Evolutionary conservation across 92 coral and sea anemone species (phyloP).

Genomic region (Porites lobata): DNA sequence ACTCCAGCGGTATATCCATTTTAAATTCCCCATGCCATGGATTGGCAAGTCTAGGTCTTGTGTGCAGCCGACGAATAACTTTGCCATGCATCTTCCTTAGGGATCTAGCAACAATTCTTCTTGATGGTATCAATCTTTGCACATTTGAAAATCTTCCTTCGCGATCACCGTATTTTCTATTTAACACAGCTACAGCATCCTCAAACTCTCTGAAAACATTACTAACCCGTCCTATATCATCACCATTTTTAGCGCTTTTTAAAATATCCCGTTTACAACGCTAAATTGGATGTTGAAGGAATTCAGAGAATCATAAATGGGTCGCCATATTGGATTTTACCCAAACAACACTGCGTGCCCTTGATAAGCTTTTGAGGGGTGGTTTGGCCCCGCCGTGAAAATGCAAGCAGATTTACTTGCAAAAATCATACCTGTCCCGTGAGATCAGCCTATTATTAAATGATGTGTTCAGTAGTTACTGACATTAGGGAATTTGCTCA

Average conservation of each 20-base stretch:
- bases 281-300: too few species aligned
- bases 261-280: too few species aligned
- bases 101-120: constrained; percentile 61
- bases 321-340: too few species aligned
- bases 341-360: too few species aligned
- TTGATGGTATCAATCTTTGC: constrained; percentile 43
- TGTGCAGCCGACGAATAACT: constrained; percentile 47
- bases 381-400: too few species aligned
- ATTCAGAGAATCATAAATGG: too few species aligned
- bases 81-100: constrained; percentile 60
- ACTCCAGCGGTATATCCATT: constrained; percentile 71
- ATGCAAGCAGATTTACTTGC: too few species aligned
- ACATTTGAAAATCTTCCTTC: constrained; percentile 23
- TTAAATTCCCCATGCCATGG: constrained; percentile 67
- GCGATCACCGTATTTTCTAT: too few species aligned
- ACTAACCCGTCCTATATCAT: constrained; percentile 31
- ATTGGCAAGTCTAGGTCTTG: constrained; percentile 50
- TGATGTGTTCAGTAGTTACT: too few species aligned
- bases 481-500: constrained; percentile 12
- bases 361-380: too few species aligned
- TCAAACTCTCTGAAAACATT: constrained; percentile 45
- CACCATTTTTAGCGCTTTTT: constrained; percentile 1
- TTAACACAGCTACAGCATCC: neutral
- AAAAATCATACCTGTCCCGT: too few species aligned
- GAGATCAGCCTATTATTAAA: too few species aligned